Evolutionary conservation across 2,888 invertebrate species (phyloP).

Genomic region (Chrysopilus asiliformis): DNA sequence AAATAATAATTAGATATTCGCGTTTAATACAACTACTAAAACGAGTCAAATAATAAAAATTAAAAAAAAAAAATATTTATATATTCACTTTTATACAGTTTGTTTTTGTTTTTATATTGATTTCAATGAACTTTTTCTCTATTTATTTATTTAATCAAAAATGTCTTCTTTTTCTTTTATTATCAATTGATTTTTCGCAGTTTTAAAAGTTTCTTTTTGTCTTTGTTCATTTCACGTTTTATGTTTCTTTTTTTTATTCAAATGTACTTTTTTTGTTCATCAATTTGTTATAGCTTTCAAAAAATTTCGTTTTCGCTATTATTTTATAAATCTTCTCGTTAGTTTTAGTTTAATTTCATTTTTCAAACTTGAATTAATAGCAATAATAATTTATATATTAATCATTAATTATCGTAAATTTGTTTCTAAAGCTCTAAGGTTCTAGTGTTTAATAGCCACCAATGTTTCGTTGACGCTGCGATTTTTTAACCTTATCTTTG

Average conservation of each 20-base stretch:
- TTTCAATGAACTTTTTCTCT: constrained; percentile 6
- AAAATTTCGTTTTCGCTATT: too few relatives aligned
- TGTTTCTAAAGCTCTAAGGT: too few relatives aligned
- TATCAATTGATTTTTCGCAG: constrained; percentile 1
- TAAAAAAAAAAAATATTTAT: constrained; percentile 10
- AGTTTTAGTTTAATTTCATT: too few relatives aligned
- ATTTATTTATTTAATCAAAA: constrained; percentile 5
- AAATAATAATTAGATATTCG: too few relatives aligned
- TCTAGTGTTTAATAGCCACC: constrained; percentile 13
- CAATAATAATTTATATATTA: constrained; percentile 9
- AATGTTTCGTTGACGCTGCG: constrained; percentile 14
- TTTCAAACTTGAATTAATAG: constrained; percentile 6
- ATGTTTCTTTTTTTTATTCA: background rate
- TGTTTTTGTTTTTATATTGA: constrained; percentile 7
- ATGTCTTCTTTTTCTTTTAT: too few relatives aligned
- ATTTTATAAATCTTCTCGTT: too few relatives aligned
- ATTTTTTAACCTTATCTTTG: constrained; percentile 10
- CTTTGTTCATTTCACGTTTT: constrained; percentile 8
- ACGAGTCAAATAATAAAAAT: too few relatives aligned
- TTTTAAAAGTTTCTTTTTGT: constrained; percentile 10
- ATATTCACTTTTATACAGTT: constrained; percentile 11
- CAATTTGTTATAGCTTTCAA: background rate
- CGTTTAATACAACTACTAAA: too few relatives aligned
- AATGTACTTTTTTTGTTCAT: background rate
- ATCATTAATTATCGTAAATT: constrained; percentile 9